phyloP scores from a whole-genome alignment of 1,140 invertebrate genomes.

The Cotesia vestalis region DNA sequence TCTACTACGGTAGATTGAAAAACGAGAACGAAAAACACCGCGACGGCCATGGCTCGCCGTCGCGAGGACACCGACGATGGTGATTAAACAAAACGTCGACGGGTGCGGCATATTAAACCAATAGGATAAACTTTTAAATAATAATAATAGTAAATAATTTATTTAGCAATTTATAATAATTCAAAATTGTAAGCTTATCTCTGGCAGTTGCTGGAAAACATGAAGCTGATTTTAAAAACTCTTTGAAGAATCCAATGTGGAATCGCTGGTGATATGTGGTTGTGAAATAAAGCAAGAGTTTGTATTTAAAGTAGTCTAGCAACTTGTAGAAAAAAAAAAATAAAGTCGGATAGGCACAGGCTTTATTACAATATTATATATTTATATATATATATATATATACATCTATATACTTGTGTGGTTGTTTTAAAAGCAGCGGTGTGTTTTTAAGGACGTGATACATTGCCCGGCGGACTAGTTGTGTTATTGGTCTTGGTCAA shows the following conservation, averaged over 20 bases:
- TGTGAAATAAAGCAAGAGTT: no score
- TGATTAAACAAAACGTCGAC: slow-evolving; percentile 29
- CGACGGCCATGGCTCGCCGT: slow-evolving; percentile 42
- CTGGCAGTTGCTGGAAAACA: no score
- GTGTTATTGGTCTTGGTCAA: background rate
- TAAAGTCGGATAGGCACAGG: background rate
- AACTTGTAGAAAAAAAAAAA: slow-evolving; percentile 8
- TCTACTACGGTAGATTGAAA: background rate
- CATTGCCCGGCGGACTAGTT: slow-evolving; percentile 9
- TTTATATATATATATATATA: no score
- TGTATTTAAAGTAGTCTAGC: slow-evolving; percentile 1
- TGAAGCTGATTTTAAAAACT: no score
- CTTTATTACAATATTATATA: background rate
- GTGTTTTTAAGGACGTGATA: slow-evolving; percentile 3
- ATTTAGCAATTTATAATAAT: no score
- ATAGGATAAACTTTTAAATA: background rate
- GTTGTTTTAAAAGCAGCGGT: slow-evolving; percentile 10
- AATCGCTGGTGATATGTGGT: no score
- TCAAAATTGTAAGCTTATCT: no score
- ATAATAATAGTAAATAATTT: background rate
- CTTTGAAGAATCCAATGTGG: no score
- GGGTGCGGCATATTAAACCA: slow-evolving; percentile 25
- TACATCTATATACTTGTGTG: no score
- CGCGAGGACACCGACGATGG: slow-evolving; percentile 39
- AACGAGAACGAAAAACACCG: slow-evolving; percentile 28